Conservation (phyloP, 2,113 vertebrate genomes). For the Pavo muticus region DNA sequence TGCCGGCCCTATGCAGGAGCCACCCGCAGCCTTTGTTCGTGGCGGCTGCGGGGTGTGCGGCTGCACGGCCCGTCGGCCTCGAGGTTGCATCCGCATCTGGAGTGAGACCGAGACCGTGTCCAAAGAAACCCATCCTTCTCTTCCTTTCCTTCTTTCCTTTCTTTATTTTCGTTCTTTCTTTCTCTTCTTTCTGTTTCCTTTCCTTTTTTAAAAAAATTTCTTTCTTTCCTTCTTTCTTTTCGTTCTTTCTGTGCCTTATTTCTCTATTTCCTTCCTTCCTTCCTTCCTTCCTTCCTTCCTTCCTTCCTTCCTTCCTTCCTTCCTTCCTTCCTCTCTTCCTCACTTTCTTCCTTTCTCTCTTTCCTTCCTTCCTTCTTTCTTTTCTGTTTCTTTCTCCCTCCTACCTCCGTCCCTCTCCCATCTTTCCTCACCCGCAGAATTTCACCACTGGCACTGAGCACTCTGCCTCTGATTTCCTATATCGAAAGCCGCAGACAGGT, state of each 20-base stretch:
- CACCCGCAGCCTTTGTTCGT: not conserved
- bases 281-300: not conserved
- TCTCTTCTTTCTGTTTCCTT: not conserved
- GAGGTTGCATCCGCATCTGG: too few relatives aligned
- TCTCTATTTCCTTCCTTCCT: not conserved
- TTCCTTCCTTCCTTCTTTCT: not conserved
- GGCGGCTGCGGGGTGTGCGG: not conserved
- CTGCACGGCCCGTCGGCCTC: too few relatives aligned
- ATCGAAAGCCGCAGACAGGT: not conserved
- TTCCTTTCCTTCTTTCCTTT: too few relatives aligned
- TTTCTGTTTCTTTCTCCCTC: too few relatives aligned
- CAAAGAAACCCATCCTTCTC: not conserved
- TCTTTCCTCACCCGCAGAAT: fast-evolving
- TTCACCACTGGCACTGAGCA: fast-evolving
- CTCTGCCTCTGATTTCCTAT: fast-evolving
- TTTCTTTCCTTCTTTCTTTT: too few relatives aligned
- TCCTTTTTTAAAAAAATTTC: too few relatives aligned
- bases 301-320: not conserved
- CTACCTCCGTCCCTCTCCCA: too few relatives aligned
- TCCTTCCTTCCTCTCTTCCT: not conserved
- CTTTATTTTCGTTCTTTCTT: not conserved
- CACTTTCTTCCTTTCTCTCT: not conserved
- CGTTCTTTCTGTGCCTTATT: not conserved
- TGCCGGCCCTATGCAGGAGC: not conserved
- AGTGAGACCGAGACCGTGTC: too few relatives aligned